Evolutionary conservation across 2,888 invertebrate genomes (phyloP).

Genomic region (Incurvaria masculella): DNA sequence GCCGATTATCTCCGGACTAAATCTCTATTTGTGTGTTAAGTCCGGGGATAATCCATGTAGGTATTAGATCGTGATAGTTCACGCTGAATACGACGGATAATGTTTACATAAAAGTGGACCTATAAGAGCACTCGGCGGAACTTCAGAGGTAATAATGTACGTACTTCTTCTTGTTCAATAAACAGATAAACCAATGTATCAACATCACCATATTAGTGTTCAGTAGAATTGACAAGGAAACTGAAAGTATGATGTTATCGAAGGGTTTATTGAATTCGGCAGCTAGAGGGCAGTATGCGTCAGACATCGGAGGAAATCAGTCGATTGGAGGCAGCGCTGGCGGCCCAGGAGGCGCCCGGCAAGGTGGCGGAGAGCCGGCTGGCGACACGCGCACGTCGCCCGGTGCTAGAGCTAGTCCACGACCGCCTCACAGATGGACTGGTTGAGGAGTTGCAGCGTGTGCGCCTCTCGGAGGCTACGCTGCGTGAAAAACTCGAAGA

Average conservation of each 20-base stretch:
- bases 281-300: slow-evolving; percentile 78
- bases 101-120: no score
- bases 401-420: slow-evolving; percentile 70
- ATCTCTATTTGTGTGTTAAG: no score
- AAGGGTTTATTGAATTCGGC: no score
- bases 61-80: no score
- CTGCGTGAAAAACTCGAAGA: slow-evolving; percentile 66
- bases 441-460: slow-evolving; percentile 67
- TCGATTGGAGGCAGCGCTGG: slow-evolving; percentile 68
- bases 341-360: slow-evolving; percentile 73
- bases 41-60: no score
- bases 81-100: no score
- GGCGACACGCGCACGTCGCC: slow-evolving; percentile 76
- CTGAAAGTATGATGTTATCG: background rate
- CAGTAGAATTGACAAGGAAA: background rate
- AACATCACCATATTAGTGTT: background rate
- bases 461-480: slow-evolving; percentile 63
- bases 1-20: no score
- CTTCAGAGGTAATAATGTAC: no score
- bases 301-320: slow-evolving; percentile 74
- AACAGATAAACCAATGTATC: background rate
- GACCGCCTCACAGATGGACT: slow-evolving; percentile 73
- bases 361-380: slow-evolving; percentile 86
- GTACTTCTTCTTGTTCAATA: background rate
- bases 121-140: no score